These are phyloP conservation scores for Capitulum mitella DNA, from an alignment of 2,888 invertebrate genomes.

Conservation along the genomic window DNA sequence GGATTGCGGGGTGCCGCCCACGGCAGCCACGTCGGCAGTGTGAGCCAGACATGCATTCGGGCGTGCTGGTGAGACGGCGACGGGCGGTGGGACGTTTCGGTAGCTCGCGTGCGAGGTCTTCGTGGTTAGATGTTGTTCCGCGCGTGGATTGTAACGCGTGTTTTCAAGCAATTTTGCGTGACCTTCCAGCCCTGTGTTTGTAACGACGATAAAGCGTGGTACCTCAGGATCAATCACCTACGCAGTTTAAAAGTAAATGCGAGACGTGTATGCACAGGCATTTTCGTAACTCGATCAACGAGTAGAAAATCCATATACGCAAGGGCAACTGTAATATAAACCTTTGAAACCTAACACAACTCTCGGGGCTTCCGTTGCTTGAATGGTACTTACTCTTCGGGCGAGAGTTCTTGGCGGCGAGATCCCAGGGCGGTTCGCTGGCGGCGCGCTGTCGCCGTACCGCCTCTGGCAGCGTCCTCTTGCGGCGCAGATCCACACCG, in stretches of 20 bases:
- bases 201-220: too few species aligned
- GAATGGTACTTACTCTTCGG: neutral
- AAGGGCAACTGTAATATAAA: neutral
- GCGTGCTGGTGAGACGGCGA: too few species aligned
- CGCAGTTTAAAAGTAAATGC: too few species aligned
- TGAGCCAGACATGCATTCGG: neutral
- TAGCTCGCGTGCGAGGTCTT: too few species aligned
- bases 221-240: too few species aligned
- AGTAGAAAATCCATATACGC: neutral
- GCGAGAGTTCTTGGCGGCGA: neutral
- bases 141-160: too few species aligned
- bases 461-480: neutral
- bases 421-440: neutral
- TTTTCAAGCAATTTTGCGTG: too few species aligned
- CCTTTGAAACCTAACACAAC: too few species aligned
- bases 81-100: too few species aligned
- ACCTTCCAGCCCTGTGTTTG: too few species aligned
- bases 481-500: neutral
- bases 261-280: too few species aligned
- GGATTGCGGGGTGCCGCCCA: neutral
- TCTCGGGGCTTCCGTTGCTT: too few species aligned
- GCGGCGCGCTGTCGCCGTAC: neutral
- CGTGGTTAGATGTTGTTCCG: neutral
- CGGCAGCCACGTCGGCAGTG: neutral
- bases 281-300: neutral